Conservation (phyloP, 2,888 invertebrate species). For the Exephanes ischioxanthus region DNA sequence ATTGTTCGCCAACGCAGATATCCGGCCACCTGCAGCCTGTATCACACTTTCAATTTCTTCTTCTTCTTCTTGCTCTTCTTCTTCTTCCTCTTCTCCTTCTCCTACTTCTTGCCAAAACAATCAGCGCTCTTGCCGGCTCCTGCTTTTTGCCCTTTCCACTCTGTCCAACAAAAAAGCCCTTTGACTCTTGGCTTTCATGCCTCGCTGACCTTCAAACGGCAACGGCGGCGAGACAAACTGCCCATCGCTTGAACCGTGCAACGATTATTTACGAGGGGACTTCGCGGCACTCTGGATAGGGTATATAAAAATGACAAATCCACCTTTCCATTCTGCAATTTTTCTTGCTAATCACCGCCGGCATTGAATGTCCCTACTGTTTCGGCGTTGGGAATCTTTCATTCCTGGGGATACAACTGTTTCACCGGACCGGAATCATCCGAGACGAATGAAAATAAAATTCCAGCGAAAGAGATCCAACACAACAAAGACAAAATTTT, state of each 20-base stretch:
- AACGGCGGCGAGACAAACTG: conserved; percentile 56
- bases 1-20: conserved; percentile 80
- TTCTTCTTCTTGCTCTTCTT: background rate
- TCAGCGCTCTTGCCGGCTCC: conserved; percentile 44
- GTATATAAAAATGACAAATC: conserved; percentile 67
- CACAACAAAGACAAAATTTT: too few relatives aligned
- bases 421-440: too few relatives aligned
- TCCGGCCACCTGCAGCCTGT: conserved; percentile 71
- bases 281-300: conserved; percentile 37
- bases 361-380: too few relatives aligned
- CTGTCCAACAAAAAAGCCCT: conserved; percentile 55
- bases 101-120: conserved; percentile 46
- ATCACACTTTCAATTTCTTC: conserved; percentile 32
- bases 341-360: background rate
- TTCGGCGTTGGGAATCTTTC: too few relatives aligned
- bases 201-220: conserved; percentile 45
- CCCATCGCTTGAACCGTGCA: conserved; percentile 52
- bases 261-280: conserved; percentile 60
- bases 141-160: conserved; percentile 51
- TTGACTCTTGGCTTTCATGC: conserved; percentile 24
- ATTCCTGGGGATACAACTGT: too few relatives aligned
- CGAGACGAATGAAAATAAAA: background rate
- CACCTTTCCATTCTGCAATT: conserved; percentile 9
- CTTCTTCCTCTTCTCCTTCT: background rate
- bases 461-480: background rate